Percentiles rank a stretch among this genome's conserved stretches.
Conservation (phyloP, 2,888 invertebrate species). For the Caenorhabditis sp. region DNA sequence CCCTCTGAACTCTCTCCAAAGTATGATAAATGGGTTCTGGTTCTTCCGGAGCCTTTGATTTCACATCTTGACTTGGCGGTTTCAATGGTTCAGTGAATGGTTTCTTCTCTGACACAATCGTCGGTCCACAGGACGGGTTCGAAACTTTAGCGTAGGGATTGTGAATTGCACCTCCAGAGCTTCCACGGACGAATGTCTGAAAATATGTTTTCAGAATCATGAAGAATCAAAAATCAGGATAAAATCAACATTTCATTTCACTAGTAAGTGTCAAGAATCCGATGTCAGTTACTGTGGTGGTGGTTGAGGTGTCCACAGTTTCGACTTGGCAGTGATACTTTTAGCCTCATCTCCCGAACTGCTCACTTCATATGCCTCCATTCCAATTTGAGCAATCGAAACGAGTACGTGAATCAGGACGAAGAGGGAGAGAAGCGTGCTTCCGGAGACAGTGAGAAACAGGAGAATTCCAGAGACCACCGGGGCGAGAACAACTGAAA, state of each 20-base stretch:
- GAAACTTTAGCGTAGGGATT: conserved; percentile 9
- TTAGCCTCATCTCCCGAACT: conserved; percentile 10
- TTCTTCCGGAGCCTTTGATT: not conserved
- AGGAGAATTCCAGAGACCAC: conserved; percentile 37
- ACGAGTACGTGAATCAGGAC: conserved; percentile 57
- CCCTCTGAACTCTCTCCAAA: conserved; percentile 14
- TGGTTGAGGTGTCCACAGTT: conserved; percentile 2
- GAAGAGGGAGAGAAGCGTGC: conserved; percentile 55
- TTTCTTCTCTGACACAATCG: not conserved
- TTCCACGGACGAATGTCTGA: not conserved
- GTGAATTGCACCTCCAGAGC: not conserved
- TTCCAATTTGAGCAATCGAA: conserved; percentile 51
- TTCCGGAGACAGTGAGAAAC: conserved; percentile 58
- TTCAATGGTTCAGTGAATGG: conserved; percentile 13
- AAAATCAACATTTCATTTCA: conserved; percentile 17
- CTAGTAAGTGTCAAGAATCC: not conserved
- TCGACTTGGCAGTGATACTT: conserved; percentile 28
- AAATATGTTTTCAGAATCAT: not conserved
- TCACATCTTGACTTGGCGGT: not conserved
- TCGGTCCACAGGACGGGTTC: conserved; percentile 4
- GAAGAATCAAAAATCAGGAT: not conserved
- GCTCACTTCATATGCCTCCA: conserved; percentile 60
- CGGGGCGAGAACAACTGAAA: conserved; percentile 49
- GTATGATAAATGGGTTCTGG: conserved; percentile 18
- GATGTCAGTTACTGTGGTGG: not conserved